Conservation (phyloP, 2,797 vertebrate genomes). For the Toxotes lorentzi region DNA sequence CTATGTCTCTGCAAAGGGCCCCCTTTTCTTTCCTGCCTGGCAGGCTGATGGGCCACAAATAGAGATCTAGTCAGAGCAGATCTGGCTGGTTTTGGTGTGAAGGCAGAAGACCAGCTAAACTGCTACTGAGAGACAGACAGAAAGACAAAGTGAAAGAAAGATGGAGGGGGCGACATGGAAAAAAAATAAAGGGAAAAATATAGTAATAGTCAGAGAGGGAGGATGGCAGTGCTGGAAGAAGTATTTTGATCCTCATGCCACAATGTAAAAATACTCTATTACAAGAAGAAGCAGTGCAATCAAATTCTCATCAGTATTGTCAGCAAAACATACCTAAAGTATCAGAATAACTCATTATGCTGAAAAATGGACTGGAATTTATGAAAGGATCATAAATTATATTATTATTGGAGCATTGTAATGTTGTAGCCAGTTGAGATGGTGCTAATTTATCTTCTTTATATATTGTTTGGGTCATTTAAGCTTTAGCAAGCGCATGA, state of each 20-base stretch:
- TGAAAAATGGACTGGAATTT: too few species aligned
- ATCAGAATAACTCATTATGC: neutral
- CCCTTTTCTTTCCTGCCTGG: slow-evolving; percentile 22
- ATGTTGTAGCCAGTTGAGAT: slow-evolving; percentile 6
- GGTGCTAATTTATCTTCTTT: neutral
- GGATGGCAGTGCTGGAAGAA: slow-evolving; percentile 10
- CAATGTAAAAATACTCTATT: slow-evolving; percentile 3
- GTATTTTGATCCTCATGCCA: slow-evolving; percentile 21
- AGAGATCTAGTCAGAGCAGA: slow-evolving; percentile 57
- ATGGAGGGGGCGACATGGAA: slow-evolving; percentile 18
- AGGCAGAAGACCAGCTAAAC: slow-evolving; percentile 63
- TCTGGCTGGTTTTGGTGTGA: slow-evolving; percentile 47
- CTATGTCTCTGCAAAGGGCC: slow-evolving; percentile 18
- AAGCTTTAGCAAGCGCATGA: neutral
- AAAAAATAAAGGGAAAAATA: slow-evolving; percentile 37
- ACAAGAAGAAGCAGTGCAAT: neutral
- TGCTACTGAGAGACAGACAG: slow-evolving; percentile 41
- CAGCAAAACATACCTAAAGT: slow-evolving; percentile 1
- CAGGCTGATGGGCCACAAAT: slow-evolving; percentile 59
- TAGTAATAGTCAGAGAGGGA: slow-evolving; percentile 35
- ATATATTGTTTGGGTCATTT: too few species aligned
- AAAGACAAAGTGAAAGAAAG: slow-evolving; percentile 12
- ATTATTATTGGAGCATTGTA: neutral
- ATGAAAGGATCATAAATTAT: neutral
- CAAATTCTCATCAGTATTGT: neutral